phyloP scores from a whole-genome alignment of 2,888 invertebrate species.

The Sesia bembeciformis region DNA sequence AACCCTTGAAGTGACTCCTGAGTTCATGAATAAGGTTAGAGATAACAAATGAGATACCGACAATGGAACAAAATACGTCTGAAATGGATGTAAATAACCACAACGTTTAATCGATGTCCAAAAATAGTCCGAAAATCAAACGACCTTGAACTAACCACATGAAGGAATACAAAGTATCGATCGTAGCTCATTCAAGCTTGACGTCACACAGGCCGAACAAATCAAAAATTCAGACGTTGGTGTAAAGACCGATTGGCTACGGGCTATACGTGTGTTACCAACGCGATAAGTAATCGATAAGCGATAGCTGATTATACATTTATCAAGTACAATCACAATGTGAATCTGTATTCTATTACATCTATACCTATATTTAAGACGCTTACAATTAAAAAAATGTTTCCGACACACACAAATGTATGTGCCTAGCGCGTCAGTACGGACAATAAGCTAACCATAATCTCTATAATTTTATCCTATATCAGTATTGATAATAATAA shows the following conservation, averaged over 20 bases:
- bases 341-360: too few relatives aligned
- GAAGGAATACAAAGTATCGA: slow-evolving; percentile 2
- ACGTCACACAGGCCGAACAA: slow-evolving; percentile 20
- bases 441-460: too few relatives aligned
- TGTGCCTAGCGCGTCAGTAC: too few relatives aligned
- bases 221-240: slow-evolving; percentile 28
- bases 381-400: too few relatives aligned
- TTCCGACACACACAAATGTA: too few relatives aligned
- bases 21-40: neutral
- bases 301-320: neutral
- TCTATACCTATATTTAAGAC: too few relatives aligned
- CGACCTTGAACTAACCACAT: neutral
- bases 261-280: slow-evolving; percentile 5
- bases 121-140: slow-evolving; percentile 2
- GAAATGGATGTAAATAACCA: neutral
- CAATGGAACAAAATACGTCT: neutral
- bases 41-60: neutral
- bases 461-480: too few relatives aligned
- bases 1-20: neutral
- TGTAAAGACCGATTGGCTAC: slow-evolving; percentile 7
- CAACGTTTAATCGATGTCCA: slow-evolving; percentile 6
- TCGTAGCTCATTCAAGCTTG: slow-evolving; percentile 9
- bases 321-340: slow-evolving; percentile 1
- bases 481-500: too few relatives aligned
- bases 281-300: slow-evolving; percentile 6